These are phyloP conservation scores for Gobio gobio DNA, from an alignment of 2,113 vertebrate genomes.

Conservation along the genomic window DNA sequence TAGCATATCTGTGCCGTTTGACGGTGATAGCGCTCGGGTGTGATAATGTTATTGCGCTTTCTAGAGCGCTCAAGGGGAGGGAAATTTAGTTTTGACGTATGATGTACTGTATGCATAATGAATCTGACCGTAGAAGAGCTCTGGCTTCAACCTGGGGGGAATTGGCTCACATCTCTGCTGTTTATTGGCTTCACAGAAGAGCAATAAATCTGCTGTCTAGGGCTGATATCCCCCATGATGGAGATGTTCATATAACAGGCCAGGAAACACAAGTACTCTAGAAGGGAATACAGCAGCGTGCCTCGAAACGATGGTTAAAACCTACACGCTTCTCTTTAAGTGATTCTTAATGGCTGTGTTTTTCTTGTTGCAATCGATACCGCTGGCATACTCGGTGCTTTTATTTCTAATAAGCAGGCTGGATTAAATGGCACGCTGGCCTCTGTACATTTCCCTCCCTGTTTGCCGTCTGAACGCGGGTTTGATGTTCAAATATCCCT, in stretches of 20 bases:
- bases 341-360: not conserved
- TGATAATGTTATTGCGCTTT: slow-evolving; percentile 43
- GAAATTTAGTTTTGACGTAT: slow-evolving; percentile 69
- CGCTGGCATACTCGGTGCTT: not conserved
- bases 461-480: not conserved
- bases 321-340: slow-evolving; percentile 17
- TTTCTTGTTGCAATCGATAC: slow-evolving; percentile 7
- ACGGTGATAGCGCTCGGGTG: not conserved
- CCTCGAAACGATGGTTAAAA: slow-evolving; percentile 5
- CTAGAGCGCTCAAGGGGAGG: slow-evolving; percentile 63
- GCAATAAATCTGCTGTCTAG: slow-evolving; percentile 66
- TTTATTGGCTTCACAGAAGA: slow-evolving; percentile 69
- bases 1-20: slow-evolving; percentile 10
- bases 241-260: slow-evolving; percentile 30
- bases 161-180: slow-evolving; percentile 63
- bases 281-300: not conserved
- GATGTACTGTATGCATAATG: slow-evolving; percentile 73
- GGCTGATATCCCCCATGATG: slow-evolving; percentile 33
- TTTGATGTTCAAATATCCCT: slow-evolving; percentile 28
- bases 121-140: slow-evolving; percentile 67
- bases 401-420: slow-evolving; percentile 9
- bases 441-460: slow-evolving; percentile 5
- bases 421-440: not conserved
- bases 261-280: slow-evolving; percentile 10
- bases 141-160: slow-evolving; percentile 65